Evolutionary conservation across 2,113 vertebrate species (phyloP).

Genomic region (Garra rufa): DNA sequence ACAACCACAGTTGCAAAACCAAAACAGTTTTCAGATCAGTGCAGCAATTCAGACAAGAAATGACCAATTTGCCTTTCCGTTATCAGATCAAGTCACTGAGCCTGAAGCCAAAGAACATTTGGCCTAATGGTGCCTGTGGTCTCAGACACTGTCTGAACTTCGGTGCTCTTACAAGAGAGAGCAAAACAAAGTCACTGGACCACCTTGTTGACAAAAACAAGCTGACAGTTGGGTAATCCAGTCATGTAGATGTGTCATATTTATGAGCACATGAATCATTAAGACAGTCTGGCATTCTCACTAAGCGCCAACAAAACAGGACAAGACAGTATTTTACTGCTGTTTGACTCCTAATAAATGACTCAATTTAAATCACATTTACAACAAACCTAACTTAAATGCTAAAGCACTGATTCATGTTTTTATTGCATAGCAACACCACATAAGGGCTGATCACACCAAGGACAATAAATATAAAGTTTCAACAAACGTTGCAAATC

Average conservation of each 20-base stretch:
- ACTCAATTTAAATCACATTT: neutral
- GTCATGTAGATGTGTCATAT: constrained; percentile 19
- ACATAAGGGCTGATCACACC: neutral
- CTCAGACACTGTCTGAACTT: constrained; percentile 17
- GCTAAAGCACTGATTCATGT: neutral
- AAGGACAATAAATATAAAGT: neutral
- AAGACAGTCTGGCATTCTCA: neutral
- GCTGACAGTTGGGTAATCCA: constrained; percentile 18
- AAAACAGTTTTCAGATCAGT: neutral
- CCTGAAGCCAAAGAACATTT: neutral
- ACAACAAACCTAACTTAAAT: neutral
- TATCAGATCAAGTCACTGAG: constrained; percentile 25
- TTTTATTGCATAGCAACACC: neutral
- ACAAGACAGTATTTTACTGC: neutral
- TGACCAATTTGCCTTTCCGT: constrained; percentile 16
- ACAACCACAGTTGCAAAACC: neutral
- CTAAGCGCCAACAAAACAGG: neutral
- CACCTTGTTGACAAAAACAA: constrained; percentile 41
- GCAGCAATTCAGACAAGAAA: constrained; percentile 35
- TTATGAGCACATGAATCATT: constrained; percentile 32
- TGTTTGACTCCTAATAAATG: neutral
- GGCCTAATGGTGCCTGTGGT: neutral
- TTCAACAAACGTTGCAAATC: neutral
- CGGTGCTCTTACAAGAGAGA: constrained; percentile 24
- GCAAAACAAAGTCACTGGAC: constrained; percentile 26